phyloP scores from a whole-genome alignment of 2,888 invertebrate genomes.

The Eristalis intricaria region DNA sequence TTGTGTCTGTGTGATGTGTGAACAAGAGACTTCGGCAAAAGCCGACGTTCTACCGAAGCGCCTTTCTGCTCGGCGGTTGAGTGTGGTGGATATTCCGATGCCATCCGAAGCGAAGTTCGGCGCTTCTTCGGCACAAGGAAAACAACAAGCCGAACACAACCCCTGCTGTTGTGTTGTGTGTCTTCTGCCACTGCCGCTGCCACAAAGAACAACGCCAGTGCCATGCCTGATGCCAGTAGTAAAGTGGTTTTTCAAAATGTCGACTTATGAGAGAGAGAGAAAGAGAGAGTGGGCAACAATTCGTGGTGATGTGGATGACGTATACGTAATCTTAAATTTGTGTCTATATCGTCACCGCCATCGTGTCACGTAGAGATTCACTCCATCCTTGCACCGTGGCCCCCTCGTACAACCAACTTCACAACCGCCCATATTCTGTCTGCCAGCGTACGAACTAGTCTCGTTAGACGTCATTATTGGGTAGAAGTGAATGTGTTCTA shows the following conservation, averaged over 20 bases:
- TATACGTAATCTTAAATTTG: conserved; percentile 66
- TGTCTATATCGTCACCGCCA: conserved; percentile 56
- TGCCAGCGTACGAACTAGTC: conserved; percentile 36
- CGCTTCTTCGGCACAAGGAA: conserved; percentile 29
- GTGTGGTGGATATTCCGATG: conserved; percentile 10
- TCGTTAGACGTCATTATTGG: conserved; percentile 62
- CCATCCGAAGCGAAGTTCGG: conserved; percentile 34
- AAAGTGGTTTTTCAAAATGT: conserved; percentile 31
- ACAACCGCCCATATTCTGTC: conserved; percentile 25
- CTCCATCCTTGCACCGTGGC: not conserved
- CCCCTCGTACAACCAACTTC: not conserved
- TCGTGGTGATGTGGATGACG: conserved; percentile 50
- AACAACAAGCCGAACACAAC: conserved; percentile 10
- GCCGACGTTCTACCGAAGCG: conserved; percentile 19
- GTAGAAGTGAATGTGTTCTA: conserved; percentile 10
- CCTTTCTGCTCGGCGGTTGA: not conserved
- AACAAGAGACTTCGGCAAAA: conserved; percentile 28
- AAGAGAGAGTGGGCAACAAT: conserved; percentile 19
- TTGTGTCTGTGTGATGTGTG: conserved; percentile 23
- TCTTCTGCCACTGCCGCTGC: conserved; percentile 7
- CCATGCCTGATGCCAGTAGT: not conserved
- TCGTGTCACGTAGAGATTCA: conserved; percentile 58
- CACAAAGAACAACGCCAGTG: conserved; percentile 37
- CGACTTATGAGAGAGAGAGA: not conserved
- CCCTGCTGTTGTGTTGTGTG: conserved; percentile 25